Base-by-base conservation (phyloP, 64 coral and sea anemone species). In the Stichodactyla helianthus region DNA sequence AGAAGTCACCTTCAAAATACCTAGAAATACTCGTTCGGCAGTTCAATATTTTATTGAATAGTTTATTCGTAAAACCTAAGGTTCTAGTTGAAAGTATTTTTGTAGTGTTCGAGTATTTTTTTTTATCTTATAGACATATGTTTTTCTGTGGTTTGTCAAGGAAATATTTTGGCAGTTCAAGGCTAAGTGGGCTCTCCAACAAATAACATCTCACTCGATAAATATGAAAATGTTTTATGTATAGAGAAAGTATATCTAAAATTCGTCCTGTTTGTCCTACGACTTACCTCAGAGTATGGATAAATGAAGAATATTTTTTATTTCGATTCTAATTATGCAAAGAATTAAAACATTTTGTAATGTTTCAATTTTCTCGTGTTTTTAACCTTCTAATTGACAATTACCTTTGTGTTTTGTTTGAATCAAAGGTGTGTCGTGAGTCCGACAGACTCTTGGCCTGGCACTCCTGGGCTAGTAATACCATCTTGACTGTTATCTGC, bases 101-200 rank as follows among this genome's bases (percentile, higher is more conserved):
- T 31, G 25, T 31, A 20, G 7, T 35, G 25, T 74, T 74, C 68
- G 23, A 74, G 68, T 74, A 5, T 74, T 35, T 74, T 58, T 35
- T 35, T 23, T 74, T 74, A 74, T 74, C 68, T 74, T 11, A 3
- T 31, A 11, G 7, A 31, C 25, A 74, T 74, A 74, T 74, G 68
- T 74, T 74, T 74, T 74, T 65, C 26, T 74, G 68, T 74, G 68
- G 68, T 74, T 31, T 74, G 68, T 74, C 68, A 74, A 18, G 68
- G 25, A 9, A 74, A 26, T 10, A 27, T 4, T 26, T 74, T 74
- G 68, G 68, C 68, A 13, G 68, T 74, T 74, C 25, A 74, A 74
- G 20, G 68, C 68, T 74, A 74, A 74, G 68, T 74, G 68, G 68
- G 68, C 26, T 74, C 68, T 74, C 26, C 25, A 74, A 0, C 7